A percentile compares a stretch with the other conserved stretches of the same genome.
Conservation (phyloP, 2,797 vertebrate species). For the Myiothlypis coronata region DNA sequence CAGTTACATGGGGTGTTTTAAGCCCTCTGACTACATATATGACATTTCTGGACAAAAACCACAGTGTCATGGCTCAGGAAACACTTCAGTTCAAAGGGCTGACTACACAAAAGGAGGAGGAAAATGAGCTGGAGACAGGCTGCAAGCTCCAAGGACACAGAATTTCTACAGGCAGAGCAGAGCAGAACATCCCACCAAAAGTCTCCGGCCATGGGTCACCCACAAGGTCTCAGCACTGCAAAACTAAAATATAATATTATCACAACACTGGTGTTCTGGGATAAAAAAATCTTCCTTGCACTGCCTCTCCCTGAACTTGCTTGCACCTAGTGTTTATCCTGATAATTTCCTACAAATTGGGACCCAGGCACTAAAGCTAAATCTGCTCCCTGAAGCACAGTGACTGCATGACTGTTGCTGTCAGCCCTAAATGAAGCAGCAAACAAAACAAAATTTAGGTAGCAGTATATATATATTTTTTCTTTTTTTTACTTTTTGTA, state of each 20-base stretch:
- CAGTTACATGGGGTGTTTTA: rapidly evolving
- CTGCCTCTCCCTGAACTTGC: not conserved
- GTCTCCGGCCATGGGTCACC: not conserved
- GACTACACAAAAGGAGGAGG: not conserved
- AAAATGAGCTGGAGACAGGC: not conserved
- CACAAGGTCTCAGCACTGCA: not conserved
- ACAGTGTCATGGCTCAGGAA: not conserved
- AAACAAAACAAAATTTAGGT: not conserved
- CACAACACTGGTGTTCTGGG: not conserved
- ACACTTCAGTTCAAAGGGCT: not conserved
- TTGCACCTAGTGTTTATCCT: not conserved
- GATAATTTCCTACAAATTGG: not conserved
- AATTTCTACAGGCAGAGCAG: not conserved
- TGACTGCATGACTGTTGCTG: not conserved
- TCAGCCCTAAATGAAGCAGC: not conserved
- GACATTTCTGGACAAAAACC: not conserved
- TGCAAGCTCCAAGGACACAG: not conserved
- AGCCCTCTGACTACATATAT: rapidly evolving
- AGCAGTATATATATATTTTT: too few species aligned
- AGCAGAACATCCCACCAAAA: rapidly evolving
- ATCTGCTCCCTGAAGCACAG: not conserved
- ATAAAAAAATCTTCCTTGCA: not conserved
- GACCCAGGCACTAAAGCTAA: not conserved
- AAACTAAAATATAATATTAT: not conserved
- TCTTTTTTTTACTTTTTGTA: not conserved